Evolutionary conservation across 2,888 invertebrate genomes (phyloP).

Genomic region (Catotricha subobsoleta): DNA sequence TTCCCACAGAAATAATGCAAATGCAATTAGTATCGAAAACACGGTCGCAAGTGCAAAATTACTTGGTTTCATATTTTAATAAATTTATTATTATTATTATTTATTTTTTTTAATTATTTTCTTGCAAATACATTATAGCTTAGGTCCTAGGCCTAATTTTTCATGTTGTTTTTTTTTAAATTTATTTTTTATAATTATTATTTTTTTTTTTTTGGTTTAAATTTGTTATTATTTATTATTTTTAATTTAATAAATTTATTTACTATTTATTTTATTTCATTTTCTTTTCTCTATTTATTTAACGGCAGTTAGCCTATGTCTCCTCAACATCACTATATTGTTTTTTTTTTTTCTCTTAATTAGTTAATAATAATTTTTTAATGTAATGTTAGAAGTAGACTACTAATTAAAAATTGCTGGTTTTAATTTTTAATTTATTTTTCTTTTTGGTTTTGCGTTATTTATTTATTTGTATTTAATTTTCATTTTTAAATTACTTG

Average conservation of each 20-base stretch:
- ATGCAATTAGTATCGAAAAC: too few relatives aligned
- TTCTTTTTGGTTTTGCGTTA: too few relatives aligned
- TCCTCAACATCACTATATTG: conserved; percentile 6
- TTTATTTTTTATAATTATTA: conserved; percentile 7
- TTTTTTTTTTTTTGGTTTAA: conserved; percentile 5
- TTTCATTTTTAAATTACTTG: too few relatives aligned
- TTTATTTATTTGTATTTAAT: too few relatives aligned
- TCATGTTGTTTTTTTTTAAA: conserved; percentile 5
- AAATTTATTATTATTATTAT: conserved; percentile 2
- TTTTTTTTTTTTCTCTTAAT: conserved; percentile 5
- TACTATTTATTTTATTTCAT: too few relatives aligned
- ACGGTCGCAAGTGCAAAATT: too few relatives aligned
- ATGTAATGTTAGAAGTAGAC: too few relatives aligned
- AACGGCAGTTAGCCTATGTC: background rate
- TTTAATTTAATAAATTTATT: too few relatives aligned
- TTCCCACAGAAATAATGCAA: too few relatives aligned
- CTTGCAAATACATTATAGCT: conserved; percentile 8
- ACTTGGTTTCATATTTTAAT: conserved; percentile 7
- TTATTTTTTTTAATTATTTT: conserved; percentile 7
- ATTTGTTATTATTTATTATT: conserved; percentile 7
- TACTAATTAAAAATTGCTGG: conserved; percentile 3
- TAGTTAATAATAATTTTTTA: conserved; percentile 1
- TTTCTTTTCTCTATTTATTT: conserved; percentile 4
- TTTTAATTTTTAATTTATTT: background rate
- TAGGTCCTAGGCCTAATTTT: conserved; percentile 9